phyloP scores from a whole-genome alignment of 2,888 invertebrate genomes.

The Agrochola litura region DNA sequence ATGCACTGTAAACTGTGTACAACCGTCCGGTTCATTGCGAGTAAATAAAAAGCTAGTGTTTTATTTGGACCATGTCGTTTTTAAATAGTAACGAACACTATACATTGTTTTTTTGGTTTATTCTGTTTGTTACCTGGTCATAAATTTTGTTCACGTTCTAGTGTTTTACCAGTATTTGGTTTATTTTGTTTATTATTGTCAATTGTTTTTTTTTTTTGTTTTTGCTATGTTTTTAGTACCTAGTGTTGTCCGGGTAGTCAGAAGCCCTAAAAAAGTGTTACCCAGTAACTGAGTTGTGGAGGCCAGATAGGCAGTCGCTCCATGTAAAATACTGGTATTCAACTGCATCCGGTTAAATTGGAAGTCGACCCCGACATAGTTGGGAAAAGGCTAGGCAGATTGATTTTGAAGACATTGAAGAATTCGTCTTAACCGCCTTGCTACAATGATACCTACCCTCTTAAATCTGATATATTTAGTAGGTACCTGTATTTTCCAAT shows the following conservation, averaged over 20 bases:
- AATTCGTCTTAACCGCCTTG: too few relatives aligned
- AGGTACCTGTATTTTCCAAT: too few relatives aligned
- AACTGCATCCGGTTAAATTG: too few relatives aligned
- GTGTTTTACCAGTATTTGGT: slow-evolving; percentile 8
- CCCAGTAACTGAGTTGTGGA: background rate
- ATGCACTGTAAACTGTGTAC: background rate
- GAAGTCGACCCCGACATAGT: too few relatives aligned
- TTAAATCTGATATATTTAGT: too few relatives aligned
- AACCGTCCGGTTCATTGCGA: background rate
- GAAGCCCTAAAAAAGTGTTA: background rate
- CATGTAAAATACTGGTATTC: too few relatives aligned
- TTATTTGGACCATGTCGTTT: slow-evolving; percentile 24
- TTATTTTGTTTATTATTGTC: background rate
- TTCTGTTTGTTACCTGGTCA: slow-evolving; percentile 13
- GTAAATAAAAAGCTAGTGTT: slow-evolving; percentile 18
- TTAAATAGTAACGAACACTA: slow-evolving; percentile 19
- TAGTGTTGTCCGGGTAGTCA: background rate
- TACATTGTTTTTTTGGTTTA: slow-evolving; percentile 16
- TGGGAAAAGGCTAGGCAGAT: too few relatives aligned
- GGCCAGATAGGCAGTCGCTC: background rate
- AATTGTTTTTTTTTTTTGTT: background rate
- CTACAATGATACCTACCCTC: too few relatives aligned
- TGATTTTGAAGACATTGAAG: too few relatives aligned
- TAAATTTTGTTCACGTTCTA: slow-evolving; percentile 29
- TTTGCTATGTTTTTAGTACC: background rate